Evolutionary conservation across 2,797 vertebrate genomes (phyloP).

Genomic region (Rhabdomys pumilio): DNA sequence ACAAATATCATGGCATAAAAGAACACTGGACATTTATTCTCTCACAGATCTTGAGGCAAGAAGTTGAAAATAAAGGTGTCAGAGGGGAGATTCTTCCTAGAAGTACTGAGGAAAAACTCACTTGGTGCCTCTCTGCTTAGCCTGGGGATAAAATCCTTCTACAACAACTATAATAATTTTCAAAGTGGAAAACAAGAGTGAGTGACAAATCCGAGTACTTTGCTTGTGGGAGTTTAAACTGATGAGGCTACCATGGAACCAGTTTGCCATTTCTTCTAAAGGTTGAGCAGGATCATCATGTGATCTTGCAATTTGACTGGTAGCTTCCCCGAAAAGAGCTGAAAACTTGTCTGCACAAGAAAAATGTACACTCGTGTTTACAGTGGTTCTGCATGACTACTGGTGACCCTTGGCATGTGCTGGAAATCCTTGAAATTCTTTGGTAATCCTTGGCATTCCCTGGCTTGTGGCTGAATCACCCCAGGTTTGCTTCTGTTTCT

Average conservation of each 20-base stretch:
- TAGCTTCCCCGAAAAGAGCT: not conserved
- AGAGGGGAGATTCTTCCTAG: not conserved
- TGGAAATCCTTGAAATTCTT: not conserved
- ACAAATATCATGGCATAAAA: not conserved
- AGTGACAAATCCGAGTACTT: not conserved
- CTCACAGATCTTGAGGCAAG: not conserved
- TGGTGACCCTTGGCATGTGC: not conserved
- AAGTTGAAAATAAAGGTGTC: not conserved
- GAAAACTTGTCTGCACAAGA: not conserved
- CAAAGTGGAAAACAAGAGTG: not conserved
- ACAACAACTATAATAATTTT: not conserved
- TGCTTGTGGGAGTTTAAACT: not conserved
- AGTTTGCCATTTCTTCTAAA: not conserved
- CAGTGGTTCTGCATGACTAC: not conserved
- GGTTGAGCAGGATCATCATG: not conserved
- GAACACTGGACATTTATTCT: not conserved
- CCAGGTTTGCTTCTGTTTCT: not conserved
- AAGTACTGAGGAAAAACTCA: not conserved
- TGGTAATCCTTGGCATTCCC: not conserved
- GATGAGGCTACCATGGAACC: not conserved
- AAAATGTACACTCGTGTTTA: too few relatives aligned
- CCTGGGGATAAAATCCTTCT: not conserved
- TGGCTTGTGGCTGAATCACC: not conserved
- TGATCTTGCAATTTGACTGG: not conserved
- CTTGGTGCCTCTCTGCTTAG: not conserved